Conservation (phyloP, 2,113 vertebrate genomes). For the Sturnira hondurensis region DNA sequence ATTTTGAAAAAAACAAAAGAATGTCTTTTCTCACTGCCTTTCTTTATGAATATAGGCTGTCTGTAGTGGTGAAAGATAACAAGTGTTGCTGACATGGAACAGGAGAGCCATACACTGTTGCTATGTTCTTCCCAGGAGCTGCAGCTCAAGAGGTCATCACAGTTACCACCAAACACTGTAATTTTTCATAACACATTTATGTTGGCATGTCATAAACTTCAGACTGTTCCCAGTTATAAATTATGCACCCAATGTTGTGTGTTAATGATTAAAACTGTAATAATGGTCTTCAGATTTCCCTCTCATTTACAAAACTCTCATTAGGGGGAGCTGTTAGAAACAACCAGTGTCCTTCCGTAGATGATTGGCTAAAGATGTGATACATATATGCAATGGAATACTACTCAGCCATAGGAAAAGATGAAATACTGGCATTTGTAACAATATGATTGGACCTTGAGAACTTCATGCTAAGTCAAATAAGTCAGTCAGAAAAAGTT, state of each 20-base stretch:
- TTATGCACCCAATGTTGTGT: fast-evolving
- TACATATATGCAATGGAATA: not conserved
- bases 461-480: too few species aligned
- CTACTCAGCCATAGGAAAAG: not conserved
- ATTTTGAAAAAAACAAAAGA: constrained; percentile 90
- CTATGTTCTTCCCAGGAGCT: constrained; percentile 88
- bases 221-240: constrained; percentile 83
- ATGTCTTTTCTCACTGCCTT: constrained; percentile 87
- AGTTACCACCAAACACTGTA: constrained; percentile 89
- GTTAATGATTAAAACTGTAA: not conserved
- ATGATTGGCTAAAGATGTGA: not conserved
- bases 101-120: constrained; percentile 85
- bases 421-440: not conserved
- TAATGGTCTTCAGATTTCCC: not conserved
- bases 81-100: constrained; percentile 91
- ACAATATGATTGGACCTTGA: not conserved
- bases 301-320: constrained; percentile 37
- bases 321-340: not conserved
- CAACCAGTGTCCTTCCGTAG: not conserved
- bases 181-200: constrained; percentile 93
- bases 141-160: constrained; percentile 90
- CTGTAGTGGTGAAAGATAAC: constrained; percentile 89
- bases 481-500: too few species aligned
- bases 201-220: constrained; percentile 91
- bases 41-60: constrained; percentile 86